Evolutionary conservation across 2,797 vertebrate species (phyloP), one percentile per base, ranked within the genome.

Genomic region (Enteromius thamalakanensis): DNA sequence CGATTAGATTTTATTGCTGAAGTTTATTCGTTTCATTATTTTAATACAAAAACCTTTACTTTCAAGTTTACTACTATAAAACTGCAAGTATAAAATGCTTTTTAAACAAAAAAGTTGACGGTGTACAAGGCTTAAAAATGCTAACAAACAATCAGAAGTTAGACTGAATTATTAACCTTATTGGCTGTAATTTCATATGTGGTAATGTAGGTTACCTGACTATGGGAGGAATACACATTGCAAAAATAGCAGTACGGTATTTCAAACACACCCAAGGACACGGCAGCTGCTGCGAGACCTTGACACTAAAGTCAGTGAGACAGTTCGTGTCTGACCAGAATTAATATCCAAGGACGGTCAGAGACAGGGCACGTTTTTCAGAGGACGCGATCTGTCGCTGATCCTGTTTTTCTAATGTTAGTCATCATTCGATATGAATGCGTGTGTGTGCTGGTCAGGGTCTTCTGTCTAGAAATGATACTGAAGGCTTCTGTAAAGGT

Each of bases 361-460:
- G 76, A 81, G 86, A 76, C 72, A 84, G 71, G 75, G 5, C 5
- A 26, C 82, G 80, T 84, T 82, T 74, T 84, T 86, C 42, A 71
- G 23, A 64, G 78, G 37, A 26, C 9, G 14, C 29, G 14, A 37
- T 45, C 58, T 51, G 67, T 80, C 82, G 79, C 15, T 47, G 49
- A 23, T 45, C 72, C 55, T 45, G 47, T 82, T 76, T 72, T 79
- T 75, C 40, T 32, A 49, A 84, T 71, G 53, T 85, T 83, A 78
- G 53, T 79, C 53, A 37, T 34, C 3, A 8, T 23, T 76, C 3
- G 2, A 9, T 37, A 72, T 84, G 34, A 14, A 19, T 23, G 10
- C 47, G 32, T 70, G 45, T 65, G 45, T 51, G 34, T 3, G 71
- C 21, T 32, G 17, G 29, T 34, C 37, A 76, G 42, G 60, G 60